Evolutionary conservation across 2,797 vertebrate species (phyloP), one percentile per base, ranked within the genome.

Genomic region (Sparidentex hasta): DNA sequence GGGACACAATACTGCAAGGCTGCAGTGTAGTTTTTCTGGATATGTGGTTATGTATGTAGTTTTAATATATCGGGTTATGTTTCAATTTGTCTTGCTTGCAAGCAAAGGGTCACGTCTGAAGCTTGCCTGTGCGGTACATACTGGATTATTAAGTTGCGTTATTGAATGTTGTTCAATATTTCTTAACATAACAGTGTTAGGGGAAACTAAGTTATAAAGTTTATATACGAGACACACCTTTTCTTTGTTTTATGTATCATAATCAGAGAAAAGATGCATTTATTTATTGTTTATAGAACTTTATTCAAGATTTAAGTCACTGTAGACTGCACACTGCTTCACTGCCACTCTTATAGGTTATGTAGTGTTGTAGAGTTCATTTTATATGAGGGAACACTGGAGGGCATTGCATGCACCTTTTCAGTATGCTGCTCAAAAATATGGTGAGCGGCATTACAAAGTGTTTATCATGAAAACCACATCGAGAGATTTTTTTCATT

Each of bases 21-120:
- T 75, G 63, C n/a, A 58, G 18, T 52, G 48, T 43, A 17, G 23
- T 16, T 74, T 74, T 44, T 38, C 38, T 51, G 41, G 65, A 11
- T 21, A 14, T 43, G n/a, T 63, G 44, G 27, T 78, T 59, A 57
- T 50, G 18, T 50, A 38, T 38, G 38, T 38, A 38, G 38, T 38
- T 38, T 38, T 38, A 38, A 38, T 38, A 33, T 33, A 38, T 38
- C 9, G 1, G 38, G 38, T 38, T 61, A 58, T 51, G 20, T 50
- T 46, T 78, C 33, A 17, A 70, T 72, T 70, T 13, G 56, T 65
- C 54, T 71, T 46, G 41, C 71, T 58, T 58, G 52, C 48, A 50
- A 65, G 38, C 25, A 69, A 69, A 38, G 23, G 2, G 12, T 58
- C 20, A 33, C 38, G 25, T 50, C 18, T 17, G 1, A 38, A 72